Evolutionary conservation across 2,797 vertebrate genomes (phyloP).

Genomic region (Mustela erminea): DNA sequence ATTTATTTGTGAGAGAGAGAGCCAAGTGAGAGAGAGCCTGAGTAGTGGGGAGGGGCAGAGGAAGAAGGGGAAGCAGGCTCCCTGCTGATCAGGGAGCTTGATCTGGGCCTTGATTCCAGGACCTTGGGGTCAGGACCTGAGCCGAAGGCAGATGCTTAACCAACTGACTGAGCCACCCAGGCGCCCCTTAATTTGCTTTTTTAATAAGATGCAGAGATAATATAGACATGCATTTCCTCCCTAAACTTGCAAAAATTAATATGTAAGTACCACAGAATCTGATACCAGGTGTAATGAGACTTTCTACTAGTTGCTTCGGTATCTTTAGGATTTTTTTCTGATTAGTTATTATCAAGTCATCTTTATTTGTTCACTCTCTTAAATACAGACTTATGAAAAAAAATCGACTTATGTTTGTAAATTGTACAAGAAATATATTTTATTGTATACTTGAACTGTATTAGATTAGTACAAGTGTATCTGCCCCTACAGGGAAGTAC

Average conservation of each 20-base stretch:
- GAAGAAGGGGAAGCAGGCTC: neutral
- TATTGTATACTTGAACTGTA: neutral
- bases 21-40: neutral
- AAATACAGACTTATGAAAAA: neutral
- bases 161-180: neutral
- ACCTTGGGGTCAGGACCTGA: neutral
- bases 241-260: neutral
- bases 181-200: neutral
- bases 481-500: neutral
- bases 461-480: neutral
- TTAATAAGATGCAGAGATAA: slow-evolving; percentile 47
- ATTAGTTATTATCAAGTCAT: neutral
- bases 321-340: neutral
- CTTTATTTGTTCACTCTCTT: neutral
- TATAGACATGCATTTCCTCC: neutral
- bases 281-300: neutral
- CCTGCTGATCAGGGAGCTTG: neutral
- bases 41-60: neutral
- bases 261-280: neutral
- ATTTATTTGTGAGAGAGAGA: neutral
- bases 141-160: neutral
- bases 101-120: neutral
- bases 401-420: neutral
- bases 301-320: neutral
- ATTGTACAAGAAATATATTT: neutral